Evolutionary conservation across 2,888 invertebrate species (phyloP).

Genomic region (Epicampocera succincta): DNA sequence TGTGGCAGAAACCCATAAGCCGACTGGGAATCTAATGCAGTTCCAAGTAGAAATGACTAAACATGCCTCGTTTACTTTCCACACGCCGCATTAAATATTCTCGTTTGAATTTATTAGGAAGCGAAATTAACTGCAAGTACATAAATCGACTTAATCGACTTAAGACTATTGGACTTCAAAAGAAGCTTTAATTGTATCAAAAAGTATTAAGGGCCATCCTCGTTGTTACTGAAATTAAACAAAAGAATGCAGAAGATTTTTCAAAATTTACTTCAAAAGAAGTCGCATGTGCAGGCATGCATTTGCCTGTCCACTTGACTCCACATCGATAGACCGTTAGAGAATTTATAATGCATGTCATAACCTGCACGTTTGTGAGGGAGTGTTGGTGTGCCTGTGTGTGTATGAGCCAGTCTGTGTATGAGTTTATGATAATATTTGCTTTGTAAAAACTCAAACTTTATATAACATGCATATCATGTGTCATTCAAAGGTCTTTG

Average conservation of each 20-base stretch:
- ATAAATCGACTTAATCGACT: too few species aligned
- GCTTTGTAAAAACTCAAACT: not conserved
- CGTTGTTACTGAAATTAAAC: too few species aligned
- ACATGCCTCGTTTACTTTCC: too few species aligned
- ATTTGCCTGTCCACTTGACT: conserved; percentile 12
- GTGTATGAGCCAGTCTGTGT: not conserved
- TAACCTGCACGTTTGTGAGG: not conserved
- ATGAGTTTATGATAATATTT: not conserved
- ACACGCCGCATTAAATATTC: too few species aligned
- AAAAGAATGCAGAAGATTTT: not conserved
- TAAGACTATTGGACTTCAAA: too few species aligned
- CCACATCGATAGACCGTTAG: conserved; percentile 8
- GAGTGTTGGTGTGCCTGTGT: not conserved
- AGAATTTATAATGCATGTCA: conserved; percentile 19
- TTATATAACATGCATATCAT: conserved; percentile 34
- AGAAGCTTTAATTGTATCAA: too few species aligned
- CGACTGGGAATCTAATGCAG: too few species aligned
- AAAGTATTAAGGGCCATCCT: too few species aligned
- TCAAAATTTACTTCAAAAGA: not conserved
- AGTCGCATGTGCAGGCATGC: not conserved
- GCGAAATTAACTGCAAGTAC: too few species aligned
- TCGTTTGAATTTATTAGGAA: too few species aligned
- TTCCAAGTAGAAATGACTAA: too few species aligned
- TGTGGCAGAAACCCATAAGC: too few species aligned
- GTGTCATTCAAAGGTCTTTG: conserved; percentile 19